These are phyloP conservation scores for Anseranas semipalmata DNA, from an alignment of 2,113 vertebrate genomes.

Conservation along the genomic window DNA sequence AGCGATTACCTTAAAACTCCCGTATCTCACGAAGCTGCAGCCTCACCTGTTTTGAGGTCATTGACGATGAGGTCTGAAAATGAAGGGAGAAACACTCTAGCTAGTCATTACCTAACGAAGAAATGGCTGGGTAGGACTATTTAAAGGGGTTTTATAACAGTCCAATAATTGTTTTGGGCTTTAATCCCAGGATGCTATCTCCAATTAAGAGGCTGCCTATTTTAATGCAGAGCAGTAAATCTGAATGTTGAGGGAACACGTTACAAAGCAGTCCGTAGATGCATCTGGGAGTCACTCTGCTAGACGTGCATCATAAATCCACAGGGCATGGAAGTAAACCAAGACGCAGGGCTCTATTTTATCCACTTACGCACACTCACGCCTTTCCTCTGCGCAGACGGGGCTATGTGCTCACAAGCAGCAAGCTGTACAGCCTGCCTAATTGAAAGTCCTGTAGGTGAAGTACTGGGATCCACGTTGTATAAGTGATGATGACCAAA, in stretches of 20 bases:
- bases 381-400: not conserved
- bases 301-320: not conserved
- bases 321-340: not conserved
- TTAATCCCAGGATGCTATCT: constrained; percentile 33
- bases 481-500: not conserved
- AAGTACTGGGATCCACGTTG: not conserved
- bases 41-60: constrained; percentile 61
- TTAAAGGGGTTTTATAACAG: constrained; percentile 40
- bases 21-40: constrained; percentile 33
- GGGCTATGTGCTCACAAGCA: not conserved
- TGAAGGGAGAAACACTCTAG: not conserved
- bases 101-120: constrained; percentile 52
- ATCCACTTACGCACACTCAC: not conserved
- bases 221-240: not conserved
- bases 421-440: not conserved
- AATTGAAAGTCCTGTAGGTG: not conserved
- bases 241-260: not conserved
- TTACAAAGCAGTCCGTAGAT: not conserved
- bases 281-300: constrained; percentile 1
- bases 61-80: constrained; percentile 48
- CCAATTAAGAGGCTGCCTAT: not conserved
- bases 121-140: not conserved
- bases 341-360: not conserved
- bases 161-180: not conserved
- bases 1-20: constrained; percentile 58